These are phyloP conservation scores for Rambutsinella grinnellia DNA, from an alignment of 2,888 invertebrate genomes.

Conservation along the genomic window DNA sequence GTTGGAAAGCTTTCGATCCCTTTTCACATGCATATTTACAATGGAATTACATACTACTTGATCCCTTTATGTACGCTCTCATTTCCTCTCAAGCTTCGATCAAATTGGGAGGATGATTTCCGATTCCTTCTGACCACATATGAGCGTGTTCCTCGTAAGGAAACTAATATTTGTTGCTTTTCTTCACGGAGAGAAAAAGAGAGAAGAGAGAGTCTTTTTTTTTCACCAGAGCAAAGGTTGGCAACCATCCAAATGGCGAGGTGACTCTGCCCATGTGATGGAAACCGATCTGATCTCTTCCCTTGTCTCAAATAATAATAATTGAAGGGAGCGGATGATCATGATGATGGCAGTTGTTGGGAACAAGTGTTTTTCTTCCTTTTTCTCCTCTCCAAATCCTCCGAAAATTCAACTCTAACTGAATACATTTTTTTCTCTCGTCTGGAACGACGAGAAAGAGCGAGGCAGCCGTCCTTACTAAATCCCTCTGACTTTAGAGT, in stretches of 20 bases:
- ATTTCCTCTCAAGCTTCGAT: slow-evolving; percentile 3
- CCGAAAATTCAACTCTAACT: slow-evolving; percentile 23
- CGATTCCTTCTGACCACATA: slow-evolving; percentile 48
- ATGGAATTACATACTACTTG: slow-evolving; percentile 14
- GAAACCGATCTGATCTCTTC: slow-evolving; percentile 47
- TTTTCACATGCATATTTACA: slow-evolving; percentile 21
- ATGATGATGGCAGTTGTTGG: not conserved
- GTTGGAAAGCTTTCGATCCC: not conserved
- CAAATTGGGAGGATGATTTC: slow-evolving; percentile 43
- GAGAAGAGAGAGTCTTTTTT: slow-evolving; percentile 1
- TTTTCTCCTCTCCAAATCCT: slow-evolving; percentile 41
- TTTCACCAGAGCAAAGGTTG: not conserved
- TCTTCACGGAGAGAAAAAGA: slow-evolving; percentile 11
- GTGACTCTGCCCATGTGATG: slow-evolving; percentile 24
- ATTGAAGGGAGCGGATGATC: slow-evolving; percentile 18
- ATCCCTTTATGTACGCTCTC: not conserved
- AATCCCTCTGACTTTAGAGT: slow-evolving; percentile 44
- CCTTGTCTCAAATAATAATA: slow-evolving; percentile 51
- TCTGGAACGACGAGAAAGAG: too few relatives aligned
- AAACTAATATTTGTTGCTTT: slow-evolving; percentile 51
- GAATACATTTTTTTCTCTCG: slow-evolving; percentile 36
- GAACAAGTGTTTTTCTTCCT: slow-evolving; percentile 42
- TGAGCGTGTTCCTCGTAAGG: too few relatives aligned
- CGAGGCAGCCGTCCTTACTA: slow-evolving; percentile 23
- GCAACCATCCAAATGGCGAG: not conserved